A percentile compares a stretch with the other conserved stretches of the same genome.
Evolutionary conservation across 2,113 vertebrate species (phyloP).

Genomic region (Pelecanoides urinatrix): DNA sequence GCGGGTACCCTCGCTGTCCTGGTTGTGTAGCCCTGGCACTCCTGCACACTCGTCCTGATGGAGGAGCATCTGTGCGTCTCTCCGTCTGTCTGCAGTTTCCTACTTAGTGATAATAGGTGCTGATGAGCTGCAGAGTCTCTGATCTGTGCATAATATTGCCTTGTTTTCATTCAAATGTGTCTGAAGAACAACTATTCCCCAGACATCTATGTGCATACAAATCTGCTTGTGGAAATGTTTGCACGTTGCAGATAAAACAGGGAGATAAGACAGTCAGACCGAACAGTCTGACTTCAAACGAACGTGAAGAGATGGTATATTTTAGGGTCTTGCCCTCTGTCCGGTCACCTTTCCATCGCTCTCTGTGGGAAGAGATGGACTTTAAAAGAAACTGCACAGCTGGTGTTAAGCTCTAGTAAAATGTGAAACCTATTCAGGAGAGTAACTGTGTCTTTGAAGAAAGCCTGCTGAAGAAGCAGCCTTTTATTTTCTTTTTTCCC

Average conservation of each 20-base stretch:
- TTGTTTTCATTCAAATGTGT: slow-evolving; percentile 15
- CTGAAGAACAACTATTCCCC: not conserved
- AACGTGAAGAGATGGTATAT: not conserved
- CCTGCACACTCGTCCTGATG: not conserved
- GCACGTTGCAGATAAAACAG: not conserved
- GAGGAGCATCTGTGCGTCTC: not conserved
- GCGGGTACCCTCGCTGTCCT: rapidly evolving
- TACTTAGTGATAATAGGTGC: not conserved
- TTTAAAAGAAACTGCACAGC: not conserved
- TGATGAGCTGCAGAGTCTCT: not conserved
- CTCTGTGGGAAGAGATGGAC: not conserved
- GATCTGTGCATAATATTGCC: not conserved
- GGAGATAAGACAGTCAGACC: not conserved
- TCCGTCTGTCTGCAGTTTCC: not conserved
- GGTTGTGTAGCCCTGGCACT: not conserved
- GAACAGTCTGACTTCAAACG: not conserved
- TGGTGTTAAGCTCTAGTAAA: not conserved
- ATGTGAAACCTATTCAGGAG: not conserved
- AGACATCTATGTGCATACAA: not conserved
- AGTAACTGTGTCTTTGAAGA: not conserved
- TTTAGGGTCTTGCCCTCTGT: not conserved
- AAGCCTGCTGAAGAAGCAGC: not conserved
- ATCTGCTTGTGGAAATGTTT: not conserved
- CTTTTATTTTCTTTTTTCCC: not conserved
- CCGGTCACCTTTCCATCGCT: rapidly evolving